Percentiles rank a stretch among this genome's conserved stretches.
Evolutionary conservation across 2,113 vertebrate species (phyloP).

Genomic region (Butorides virescens): DNA sequence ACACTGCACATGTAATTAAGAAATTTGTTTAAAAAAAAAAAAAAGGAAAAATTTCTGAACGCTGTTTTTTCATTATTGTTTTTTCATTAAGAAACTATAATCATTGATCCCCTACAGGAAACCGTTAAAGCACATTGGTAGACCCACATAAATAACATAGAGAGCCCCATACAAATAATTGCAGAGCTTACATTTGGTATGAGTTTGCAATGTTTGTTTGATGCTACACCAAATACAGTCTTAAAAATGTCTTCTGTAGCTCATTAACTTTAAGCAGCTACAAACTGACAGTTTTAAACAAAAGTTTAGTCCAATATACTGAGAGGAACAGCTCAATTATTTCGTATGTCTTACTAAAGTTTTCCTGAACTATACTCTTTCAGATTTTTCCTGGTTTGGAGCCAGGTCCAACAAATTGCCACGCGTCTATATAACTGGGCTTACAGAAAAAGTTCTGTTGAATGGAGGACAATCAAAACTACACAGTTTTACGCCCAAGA

Average conservation of each 20-base stretch:
- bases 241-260: conserved; percentile 15
- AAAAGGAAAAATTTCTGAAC: neutral
- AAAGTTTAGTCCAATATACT: neutral
- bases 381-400: neutral
- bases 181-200: neutral
- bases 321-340: neutral
- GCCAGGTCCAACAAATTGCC: neutral
- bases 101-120: neutral
- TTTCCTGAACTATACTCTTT: neutral
- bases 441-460: neutral
- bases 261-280: neutral
- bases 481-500: neutral
- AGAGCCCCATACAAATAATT: neutral
- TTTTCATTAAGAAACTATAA: neutral
- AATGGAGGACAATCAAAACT: neutral
- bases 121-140: neutral
- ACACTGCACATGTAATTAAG: neutral
- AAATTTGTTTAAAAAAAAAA: neutral
- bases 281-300: neutral
- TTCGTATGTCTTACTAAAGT: neutral
- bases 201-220: conserved; percentile 28
- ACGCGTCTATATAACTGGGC: neutral
- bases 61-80: neutral
- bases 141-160: neutral
- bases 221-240: neutral